Evolutionary conservation across 2,113 vertebrate species (phyloP).

Genomic region (Tauraco erythrolophus): DNA sequence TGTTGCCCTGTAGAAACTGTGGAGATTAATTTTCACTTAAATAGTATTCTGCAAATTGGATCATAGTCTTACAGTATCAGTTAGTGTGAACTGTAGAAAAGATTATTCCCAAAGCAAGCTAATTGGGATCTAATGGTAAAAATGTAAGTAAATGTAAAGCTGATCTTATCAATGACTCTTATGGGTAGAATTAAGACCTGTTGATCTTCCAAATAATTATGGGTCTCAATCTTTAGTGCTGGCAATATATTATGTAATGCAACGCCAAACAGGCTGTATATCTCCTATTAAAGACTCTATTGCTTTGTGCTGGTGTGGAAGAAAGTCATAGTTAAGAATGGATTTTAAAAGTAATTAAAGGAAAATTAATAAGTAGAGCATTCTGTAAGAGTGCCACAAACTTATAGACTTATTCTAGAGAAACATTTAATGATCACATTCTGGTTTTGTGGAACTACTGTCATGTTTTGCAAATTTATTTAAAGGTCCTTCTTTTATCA

Average conservation of each 20-base stretch:
- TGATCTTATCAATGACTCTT: neutral
- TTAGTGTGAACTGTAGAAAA: neutral
- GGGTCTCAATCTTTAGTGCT: neutral
- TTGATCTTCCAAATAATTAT: neutral
- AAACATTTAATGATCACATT: neutral
- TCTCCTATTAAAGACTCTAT: neutral
- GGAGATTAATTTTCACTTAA: neutral
- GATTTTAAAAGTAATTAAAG: neutral
- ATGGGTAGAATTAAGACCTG: neutral
- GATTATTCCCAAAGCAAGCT: neutral
- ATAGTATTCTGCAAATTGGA: neutral
- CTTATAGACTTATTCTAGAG: neutral
- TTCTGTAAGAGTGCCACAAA: fast-evolving
- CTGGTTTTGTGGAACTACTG: neutral
- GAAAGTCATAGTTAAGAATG: neutral
- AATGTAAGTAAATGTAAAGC: neutral
- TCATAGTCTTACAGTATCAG: neutral
- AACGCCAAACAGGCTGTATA: neutral
- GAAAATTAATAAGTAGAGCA: neutral
- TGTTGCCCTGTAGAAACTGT: neutral
- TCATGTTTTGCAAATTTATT: neutral
- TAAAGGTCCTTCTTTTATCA: neutral
- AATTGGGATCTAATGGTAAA: neutral
- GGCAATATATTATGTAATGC: neutral
- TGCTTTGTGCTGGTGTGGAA: neutral